phyloP scores from a whole-genome alignment of 92 coral and sea anemone species.

The Virgularia gustaviana region DNA sequence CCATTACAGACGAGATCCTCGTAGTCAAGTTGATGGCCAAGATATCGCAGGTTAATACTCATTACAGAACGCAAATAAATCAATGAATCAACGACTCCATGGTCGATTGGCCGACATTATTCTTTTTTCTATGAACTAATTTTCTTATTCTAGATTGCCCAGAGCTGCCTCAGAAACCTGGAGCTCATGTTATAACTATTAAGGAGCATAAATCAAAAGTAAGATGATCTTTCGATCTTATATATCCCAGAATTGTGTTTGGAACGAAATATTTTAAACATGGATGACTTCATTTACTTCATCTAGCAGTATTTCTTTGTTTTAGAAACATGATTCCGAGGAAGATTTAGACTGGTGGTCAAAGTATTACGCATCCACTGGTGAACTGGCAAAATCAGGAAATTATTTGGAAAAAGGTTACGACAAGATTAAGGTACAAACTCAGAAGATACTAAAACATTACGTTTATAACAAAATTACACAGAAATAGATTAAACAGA shows the following conservation, averaged over 20 bases:
- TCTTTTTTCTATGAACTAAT: too few relatives aligned
- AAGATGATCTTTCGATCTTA: background rate
- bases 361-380: constrained; percentile 88
- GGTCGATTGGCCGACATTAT: background rate
- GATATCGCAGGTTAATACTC: constrained; percentile 64
- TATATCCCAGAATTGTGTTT: background rate
- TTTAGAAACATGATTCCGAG: constrained; percentile 54
- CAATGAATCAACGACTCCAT: too few relatives aligned
- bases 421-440: constrained; percentile 87
- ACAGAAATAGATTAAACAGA: too few relatives aligned
- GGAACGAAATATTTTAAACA: background rate
- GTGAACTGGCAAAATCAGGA: constrained; percentile 94
- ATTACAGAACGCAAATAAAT: too few relatives aligned
- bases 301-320: background rate
- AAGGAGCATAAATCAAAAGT: constrained; percentile 68
- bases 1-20: constrained; percentile 80
- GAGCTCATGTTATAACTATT: constrained; percentile 79
- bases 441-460: too few relatives aligned
- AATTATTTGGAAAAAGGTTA: constrained; percentile 85
- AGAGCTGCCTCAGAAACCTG: constrained; percentile 3
- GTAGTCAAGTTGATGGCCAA: constrained; percentile 62
- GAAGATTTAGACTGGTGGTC: constrained; percentile 99
- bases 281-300: background rate
- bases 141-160: too few relatives aligned
- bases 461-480: too few relatives aligned